A percentile compares a stretch with the other conserved stretches of the same genome.
Evolutionary conservation across 2,888 invertebrate genomes (phyloP).

Genomic region (Melanchra persicariae): DNA sequence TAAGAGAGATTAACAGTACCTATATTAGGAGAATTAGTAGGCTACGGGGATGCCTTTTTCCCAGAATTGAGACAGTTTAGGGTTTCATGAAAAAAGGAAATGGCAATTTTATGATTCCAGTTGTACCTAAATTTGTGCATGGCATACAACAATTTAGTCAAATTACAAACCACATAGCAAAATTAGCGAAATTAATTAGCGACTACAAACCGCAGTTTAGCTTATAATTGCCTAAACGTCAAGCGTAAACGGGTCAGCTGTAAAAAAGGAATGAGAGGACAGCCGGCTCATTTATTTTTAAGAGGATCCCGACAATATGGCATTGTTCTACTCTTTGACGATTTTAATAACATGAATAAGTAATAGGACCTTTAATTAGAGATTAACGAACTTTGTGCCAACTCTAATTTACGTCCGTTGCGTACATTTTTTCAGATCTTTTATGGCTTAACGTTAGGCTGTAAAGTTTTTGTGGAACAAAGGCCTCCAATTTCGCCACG

Average conservation of each 20-base stretch:
- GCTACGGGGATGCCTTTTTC: too few relatives aligned
- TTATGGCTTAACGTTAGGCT: background rate
- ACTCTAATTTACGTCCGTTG: background rate
- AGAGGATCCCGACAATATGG: conserved; percentile 4
- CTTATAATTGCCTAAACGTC: conserved; percentile 29
- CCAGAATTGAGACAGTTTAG: too few relatives aligned
- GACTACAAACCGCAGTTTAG: conserved; percentile 21
- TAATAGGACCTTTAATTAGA: conserved; percentile 22
- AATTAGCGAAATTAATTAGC: conserved; percentile 23
- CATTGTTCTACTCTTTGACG: conserved; percentile 36
- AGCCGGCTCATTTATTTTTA: conserved; percentile 19
- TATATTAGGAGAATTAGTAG: too few relatives aligned
- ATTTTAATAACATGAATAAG: conserved; percentile 36
- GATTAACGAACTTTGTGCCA: conserved; percentile 15
- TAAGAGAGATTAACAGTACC: too few relatives aligned
- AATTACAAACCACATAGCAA: background rate
- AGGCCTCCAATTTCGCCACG: too few relatives aligned
- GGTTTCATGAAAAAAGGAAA: too few relatives aligned
- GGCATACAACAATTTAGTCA: too few relatives aligned
- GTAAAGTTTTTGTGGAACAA: background rate
- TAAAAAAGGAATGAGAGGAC: conserved; percentile 4
- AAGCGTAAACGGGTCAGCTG: conserved; percentile 8
- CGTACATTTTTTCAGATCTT: background rate
- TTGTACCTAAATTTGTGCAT: too few relatives aligned
- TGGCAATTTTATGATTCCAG: too few relatives aligned